Base-by-base conservation (phyloP, 2,797 vertebrate species). In the Phyllotis vaccarum region DNA sequence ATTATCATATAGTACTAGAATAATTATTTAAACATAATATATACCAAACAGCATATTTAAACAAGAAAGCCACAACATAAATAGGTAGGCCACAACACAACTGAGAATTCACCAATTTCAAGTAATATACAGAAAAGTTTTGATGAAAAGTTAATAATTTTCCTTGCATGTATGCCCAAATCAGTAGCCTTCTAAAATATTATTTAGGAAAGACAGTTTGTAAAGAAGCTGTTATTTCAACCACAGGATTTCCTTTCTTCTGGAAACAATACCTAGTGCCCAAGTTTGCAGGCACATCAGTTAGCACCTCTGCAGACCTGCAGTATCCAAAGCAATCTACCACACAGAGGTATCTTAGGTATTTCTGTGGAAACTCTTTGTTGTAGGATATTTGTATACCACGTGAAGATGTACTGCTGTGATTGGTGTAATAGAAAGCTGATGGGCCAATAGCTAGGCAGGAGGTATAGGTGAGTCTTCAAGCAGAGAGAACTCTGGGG, bases 301-400 rank as follows among this genome's bases (percentile, higher is more conserved):
- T 58, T 74, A 90, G 60, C 7, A 40, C 2, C 58, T 86, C 8
- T 90, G 56, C 46, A 54, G 13, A 75, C 4, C 40, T 86, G 5
- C 27, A 68, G 54, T 49, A 83, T 27, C 66, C 74, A 64, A 2
- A 78, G 37, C 31, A 24, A 12, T 88, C 82, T 89, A 72, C 66
- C 94, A 88, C 49, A 29, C 75, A 54, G 64, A 14, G 74, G 72
- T 64, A 86, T 79, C 43, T 88, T 89, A 80, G 86, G 82, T 95
- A 5, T 89, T 92, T 96, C 82, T 49, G 83, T 27, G 46, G 92
- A 43, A 90, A 75, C 43, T 95, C 43, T 91, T 58, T 6, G 70
- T 24, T 74, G 22, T 74, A 37, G 5, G 37, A 6, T 40, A 74
- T 74, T 74, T 43, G 37, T 74, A 24, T 37, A 13, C 22, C 40